Conservation (phyloP, 2,113 vertebrate species). For the Synodontis membranacea region DNA sequence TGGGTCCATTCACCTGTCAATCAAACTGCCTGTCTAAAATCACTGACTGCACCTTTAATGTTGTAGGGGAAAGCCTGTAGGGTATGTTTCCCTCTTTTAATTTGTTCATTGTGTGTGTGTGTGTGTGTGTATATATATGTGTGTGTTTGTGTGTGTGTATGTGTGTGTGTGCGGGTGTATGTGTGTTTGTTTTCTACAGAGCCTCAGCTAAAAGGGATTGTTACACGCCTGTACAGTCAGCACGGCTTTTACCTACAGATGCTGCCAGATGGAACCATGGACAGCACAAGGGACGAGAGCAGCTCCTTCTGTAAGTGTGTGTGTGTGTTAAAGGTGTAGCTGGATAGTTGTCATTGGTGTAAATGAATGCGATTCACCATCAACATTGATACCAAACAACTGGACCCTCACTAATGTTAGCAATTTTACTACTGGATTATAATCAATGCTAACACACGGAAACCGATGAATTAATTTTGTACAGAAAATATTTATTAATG, state of each 20-base stretch:
- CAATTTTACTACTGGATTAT: no score
- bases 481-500: no score
- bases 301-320: conserved; percentile 77
- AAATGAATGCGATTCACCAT: no score
- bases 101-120: conserved; percentile 32
- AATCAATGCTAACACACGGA: no score
- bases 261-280: conserved; percentile 82
- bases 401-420: no score
- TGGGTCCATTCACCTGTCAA: not conserved
- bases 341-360: no score
- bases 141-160: conserved; percentile 10
- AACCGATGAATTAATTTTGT: no score
- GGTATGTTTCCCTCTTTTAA: not conserved
- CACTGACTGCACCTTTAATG: not conserved
- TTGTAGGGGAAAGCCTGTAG: not conserved
- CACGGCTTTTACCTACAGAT: conserved; percentile 88
- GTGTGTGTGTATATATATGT: not conserved
- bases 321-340: not conserved
- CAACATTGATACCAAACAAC: no score
- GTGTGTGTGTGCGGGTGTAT: conserved; percentile 4
- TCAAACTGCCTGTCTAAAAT: not conserved
- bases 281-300: conserved; percentile 80
- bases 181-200: conserved; percentile 67
- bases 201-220: conserved; percentile 88
- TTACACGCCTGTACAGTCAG: conserved; percentile 84